Percentiles rank a stretch among this genome's conserved stretches.
Evolutionary conservation across 2,113 vertebrate genomes (phyloP).

Genomic region (Cavia aperea): DNA sequence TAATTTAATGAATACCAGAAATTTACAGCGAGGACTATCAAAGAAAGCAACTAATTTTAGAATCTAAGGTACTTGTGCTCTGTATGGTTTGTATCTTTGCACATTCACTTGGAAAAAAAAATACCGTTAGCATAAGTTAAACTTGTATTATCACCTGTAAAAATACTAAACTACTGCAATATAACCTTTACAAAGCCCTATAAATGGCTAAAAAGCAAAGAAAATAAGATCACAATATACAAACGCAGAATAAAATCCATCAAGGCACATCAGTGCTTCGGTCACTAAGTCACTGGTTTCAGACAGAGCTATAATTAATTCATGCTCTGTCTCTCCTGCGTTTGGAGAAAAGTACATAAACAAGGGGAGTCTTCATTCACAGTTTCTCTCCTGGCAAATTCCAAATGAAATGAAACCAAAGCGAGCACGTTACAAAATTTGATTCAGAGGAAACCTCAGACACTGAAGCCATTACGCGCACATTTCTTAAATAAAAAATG

Average conservation of each 20-base stretch:
- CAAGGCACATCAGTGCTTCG: conserved; percentile 53
- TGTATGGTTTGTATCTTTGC: background rate
- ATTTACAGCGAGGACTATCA: background rate
- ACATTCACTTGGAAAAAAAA: background rate
- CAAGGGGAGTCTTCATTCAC: conserved; percentile 63
- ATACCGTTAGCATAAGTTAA: conserved; percentile 39
- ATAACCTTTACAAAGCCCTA: conserved; percentile 42
- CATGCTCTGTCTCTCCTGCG: conserved; percentile 56
- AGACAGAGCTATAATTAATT: conserved; percentile 73
- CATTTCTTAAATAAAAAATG: conserved; percentile 76
- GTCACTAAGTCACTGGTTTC: conserved; percentile 64
- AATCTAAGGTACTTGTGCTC: conserved; percentile 26
- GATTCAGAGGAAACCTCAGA: conserved; percentile 72
- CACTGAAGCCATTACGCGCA: conserved; percentile 62
- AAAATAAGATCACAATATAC: conserved; percentile 47
- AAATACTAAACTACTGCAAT: conserved; percentile 46
- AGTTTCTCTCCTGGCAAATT: conserved; percentile 67
- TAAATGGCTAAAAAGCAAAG: conserved; percentile 3
- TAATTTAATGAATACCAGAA: background rate
- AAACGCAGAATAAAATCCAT: conserved; percentile 65
- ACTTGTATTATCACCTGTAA: conserved; percentile 31
- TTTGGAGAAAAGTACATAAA: conserved; percentile 64
- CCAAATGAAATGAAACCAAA: conserved; percentile 73
- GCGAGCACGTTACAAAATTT: conserved; percentile 64
- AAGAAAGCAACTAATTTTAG: conserved; percentile 43